Conservation (phyloP, 2,113 vertebrate species). For the Takifugu bimaculatus region DNA sequence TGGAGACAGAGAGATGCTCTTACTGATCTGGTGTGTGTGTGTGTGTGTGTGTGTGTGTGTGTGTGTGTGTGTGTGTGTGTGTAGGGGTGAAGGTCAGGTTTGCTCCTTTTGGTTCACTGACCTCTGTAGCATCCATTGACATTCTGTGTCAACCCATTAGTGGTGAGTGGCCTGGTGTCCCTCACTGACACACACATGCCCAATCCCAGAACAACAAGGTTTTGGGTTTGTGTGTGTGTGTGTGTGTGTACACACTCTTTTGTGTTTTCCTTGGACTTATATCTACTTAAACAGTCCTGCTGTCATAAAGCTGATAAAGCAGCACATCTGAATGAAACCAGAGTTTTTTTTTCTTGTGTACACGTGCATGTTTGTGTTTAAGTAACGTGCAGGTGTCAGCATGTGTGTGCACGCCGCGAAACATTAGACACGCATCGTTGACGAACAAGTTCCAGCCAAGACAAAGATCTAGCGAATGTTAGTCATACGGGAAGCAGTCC, state of each 20-base stretch:
- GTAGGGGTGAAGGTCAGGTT: conserved; percentile 9
- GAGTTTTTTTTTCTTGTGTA: conserved; percentile 1
- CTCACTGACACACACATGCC: conserved; percentile 9
- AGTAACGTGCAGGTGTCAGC: conserved; percentile 16
- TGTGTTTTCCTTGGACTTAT: conserved; percentile 20
- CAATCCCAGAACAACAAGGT: neutral
- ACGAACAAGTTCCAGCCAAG: conserved; percentile 32
- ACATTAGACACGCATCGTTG: conserved; percentile 46
- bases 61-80: conserved; percentile 5
- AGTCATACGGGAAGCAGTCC: conserved; percentile 25
- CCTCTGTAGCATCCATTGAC: conserved; percentile 49
- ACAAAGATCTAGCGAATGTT: conserved; percentile 33
- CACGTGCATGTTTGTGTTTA: conserved; percentile 3
- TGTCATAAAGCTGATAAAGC: conserved; percentile 49
- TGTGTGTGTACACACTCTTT: conserved; percentile 44
- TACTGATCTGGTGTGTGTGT: conserved; percentile 19
- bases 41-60: neutral
- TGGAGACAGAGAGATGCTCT: conserved; percentile 5
- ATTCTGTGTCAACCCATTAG: conserved; percentile 70
- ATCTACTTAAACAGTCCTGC: conserved; percentile 32
- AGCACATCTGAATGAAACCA: conserved; percentile 25
- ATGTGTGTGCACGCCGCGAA: conserved; percentile 11
- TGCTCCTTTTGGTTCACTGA: conserved; percentile 52
- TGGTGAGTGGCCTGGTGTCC: conserved; percentile 36
- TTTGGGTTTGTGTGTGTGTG: neutral